Evolutionary conservation across 2,797 vertebrate genomes (phyloP), one percentile per base, ranked within the genome.

Genomic region (Hypotaenidia philippensis): DNA sequence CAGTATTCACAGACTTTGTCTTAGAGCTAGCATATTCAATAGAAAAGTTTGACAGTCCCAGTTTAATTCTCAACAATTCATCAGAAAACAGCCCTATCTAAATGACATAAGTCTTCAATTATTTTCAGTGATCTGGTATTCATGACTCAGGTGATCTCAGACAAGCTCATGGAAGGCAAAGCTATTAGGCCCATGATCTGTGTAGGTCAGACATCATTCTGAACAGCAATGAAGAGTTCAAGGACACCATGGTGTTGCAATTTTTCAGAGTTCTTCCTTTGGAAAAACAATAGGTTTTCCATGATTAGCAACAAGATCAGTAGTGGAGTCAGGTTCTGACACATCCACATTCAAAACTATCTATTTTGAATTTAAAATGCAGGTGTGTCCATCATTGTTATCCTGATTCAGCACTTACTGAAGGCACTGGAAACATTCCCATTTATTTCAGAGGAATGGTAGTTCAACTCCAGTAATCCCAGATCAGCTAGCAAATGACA

Each of bases 351-450:
- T 75, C 38, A 68, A 85, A 94, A 45, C 41, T 32, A 18, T 9
- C 49, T 86, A 0, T 40, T 92, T 71, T 52, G 44, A 72, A 72
- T 59, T 71, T 59, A 70, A 75, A 93, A 70, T 59, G 16, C 34
- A 63, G 79, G 86, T 34, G 6, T 25, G 12, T 4, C n/a, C 5
- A 6, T 61, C 60, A 47, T 36, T 38, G 6, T 66, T 34, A 61
- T 38, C 44, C 55, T 61, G 32, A 81, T 75, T 71, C 69, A 93
- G 57, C 61, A 61, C 27, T 77, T 61, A 49, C 26, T 56, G 32
- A 92, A 89, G 40, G 60, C 83, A 77, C 20, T 90, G 94, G 87
- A 94, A 95, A 93, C 6, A 22, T 61, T 80, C 64, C 36, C 44
- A 94, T 79, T 44, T 74, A 90, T 93, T 94, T 91, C 66, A 86